A percentile compares a stretch with the other conserved stretches of the same genome.
These are phyloP conservation scores for Caprella mutica DNA, from an alignment of 2,888 invertebrate species.

Conservation along the genomic window DNA sequence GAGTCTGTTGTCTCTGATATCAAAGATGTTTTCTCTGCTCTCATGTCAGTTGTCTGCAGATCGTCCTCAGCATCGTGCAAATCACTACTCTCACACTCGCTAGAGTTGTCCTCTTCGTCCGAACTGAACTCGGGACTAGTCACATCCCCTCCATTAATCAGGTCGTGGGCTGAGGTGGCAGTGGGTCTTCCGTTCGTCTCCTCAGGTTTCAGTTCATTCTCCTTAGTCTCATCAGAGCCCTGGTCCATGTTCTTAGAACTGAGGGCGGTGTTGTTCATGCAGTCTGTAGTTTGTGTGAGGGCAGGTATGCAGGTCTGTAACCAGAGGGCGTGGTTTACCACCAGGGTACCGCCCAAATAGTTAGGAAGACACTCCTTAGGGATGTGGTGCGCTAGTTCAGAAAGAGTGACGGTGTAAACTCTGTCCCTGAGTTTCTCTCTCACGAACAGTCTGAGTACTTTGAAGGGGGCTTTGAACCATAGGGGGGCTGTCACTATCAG, in stretches of 20 bases:
- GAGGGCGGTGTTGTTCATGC: neutral
- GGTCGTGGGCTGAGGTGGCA: constrained; percentile 3
- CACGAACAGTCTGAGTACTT: constrained; percentile 85
- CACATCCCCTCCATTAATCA: constrained; percentile 5
- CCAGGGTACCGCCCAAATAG: constrained; percentile 75
- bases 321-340: constrained; percentile 84
- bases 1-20: too few relatives aligned
- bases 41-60: constrained; percentile 1
- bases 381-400: constrained; percentile 64
- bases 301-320: constrained; percentile 61
- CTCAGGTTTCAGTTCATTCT: neutral
- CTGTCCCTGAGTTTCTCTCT: constrained; percentile 89
- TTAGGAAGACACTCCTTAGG: constrained; percentile 76
- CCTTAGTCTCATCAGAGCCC: neutral
- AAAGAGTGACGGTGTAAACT: constrained; percentile 66
- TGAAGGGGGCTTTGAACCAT: constrained; percentile 97
- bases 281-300: constrained; percentile 50
- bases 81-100: too few relatives aligned
- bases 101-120: constrained; percentile 8
- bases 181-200: neutral
- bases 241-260: constrained; percentile 1
- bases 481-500: constrained; percentile 92
- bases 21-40: too few relatives aligned
- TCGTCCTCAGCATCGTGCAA: constrained; percentile 10
- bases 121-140: constrained; percentile 8